phyloP scores from a whole-genome alignment of 2,113 vertebrate species.

The Leucosticte australis region DNA sequence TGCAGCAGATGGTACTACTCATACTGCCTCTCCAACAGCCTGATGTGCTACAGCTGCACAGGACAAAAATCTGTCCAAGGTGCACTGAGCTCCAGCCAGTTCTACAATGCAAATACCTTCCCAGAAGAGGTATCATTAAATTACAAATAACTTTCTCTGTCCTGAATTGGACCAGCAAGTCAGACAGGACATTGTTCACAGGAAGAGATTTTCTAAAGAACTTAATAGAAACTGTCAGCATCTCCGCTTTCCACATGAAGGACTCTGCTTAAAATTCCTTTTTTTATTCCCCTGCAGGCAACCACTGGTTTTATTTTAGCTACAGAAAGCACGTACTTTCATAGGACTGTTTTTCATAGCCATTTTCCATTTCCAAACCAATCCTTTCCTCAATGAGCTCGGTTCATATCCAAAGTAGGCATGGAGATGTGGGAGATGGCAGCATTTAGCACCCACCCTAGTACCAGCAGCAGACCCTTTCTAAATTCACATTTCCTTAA shows the following conservation, averaged over 20 bases:
- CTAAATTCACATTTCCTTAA: not conserved
- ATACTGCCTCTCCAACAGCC: not conserved
- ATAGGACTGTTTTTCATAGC: not conserved
- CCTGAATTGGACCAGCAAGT: not conserved
- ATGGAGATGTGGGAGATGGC: not conserved
- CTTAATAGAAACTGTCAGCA: constrained; percentile 8
- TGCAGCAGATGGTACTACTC: not conserved
- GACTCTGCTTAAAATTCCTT: not conserved
- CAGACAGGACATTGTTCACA: not conserved
- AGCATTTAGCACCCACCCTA: not conserved
- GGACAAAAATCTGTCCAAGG: not conserved
- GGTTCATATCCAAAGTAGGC: not conserved
- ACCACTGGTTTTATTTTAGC: not conserved
- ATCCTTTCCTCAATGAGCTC: not conserved
- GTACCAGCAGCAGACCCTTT: not conserved
- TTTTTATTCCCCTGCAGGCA: not conserved
- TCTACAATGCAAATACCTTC: not conserved
- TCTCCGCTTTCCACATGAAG: not conserved
- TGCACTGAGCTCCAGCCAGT: not conserved
- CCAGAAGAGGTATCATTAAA: not conserved
- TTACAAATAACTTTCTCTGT: not conserved
- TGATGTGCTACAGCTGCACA: not conserved
- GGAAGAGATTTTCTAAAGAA: constrained; percentile 2
- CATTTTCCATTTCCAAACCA: not conserved
- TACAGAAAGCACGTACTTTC: not conserved